Evolutionary conservation across 2,797 vertebrate species (phyloP), one percentile per base, ranked within the genome.

Genomic region (Pterois miles): DNA sequence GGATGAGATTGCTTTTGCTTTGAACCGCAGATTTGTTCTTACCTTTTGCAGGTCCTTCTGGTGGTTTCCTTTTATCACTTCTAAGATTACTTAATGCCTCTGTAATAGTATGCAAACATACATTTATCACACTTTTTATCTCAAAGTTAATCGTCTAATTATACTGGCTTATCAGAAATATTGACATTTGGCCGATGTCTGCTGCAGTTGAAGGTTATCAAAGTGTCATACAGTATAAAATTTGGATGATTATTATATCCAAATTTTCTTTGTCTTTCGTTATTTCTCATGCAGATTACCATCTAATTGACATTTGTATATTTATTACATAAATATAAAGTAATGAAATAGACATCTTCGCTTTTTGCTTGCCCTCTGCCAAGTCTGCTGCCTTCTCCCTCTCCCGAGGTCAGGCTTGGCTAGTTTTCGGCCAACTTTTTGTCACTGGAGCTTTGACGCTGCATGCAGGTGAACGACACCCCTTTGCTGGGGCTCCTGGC

Each of bases 111-210:
- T 52, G 34, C 25, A 34, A 33, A 33, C 33, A 22, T 34, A n/a
- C 4, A n/a, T n/a, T 63, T 74, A 66, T 70, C 56, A 43, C 48
- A 36, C 3, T 22, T 34, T 29, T 33, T 69, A 76, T 46, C 71
- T 71, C 38, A 27, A 12, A 64, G 33, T 36, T 56, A 22, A 14
- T 29, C 31, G n/a, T 65, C 1, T 67, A 25, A 8, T 29, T 43
- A 23, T 38, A 6, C 12, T 4, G 48, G 1, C 27, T 71, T 46
- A 64, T 72, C 60, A 40, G 36, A 62, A 12, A 14, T 56, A 25
- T 48, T 59, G 50, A 31, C 36, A 23, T 20, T 9, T 60, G 13
- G 71, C 25, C 8, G 13, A n/a, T 22, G 2, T 27, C n/a, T 54
- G 60, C 65, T 33, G 34, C 36, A 48, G 20, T 59, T 36, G 58